A percentile compares a stretch with the other conserved stretches of the same genome.
Evolutionary conservation across 2,888 invertebrate genomes (phyloP).

Genomic region (Drosophila multiciliata): DNA sequence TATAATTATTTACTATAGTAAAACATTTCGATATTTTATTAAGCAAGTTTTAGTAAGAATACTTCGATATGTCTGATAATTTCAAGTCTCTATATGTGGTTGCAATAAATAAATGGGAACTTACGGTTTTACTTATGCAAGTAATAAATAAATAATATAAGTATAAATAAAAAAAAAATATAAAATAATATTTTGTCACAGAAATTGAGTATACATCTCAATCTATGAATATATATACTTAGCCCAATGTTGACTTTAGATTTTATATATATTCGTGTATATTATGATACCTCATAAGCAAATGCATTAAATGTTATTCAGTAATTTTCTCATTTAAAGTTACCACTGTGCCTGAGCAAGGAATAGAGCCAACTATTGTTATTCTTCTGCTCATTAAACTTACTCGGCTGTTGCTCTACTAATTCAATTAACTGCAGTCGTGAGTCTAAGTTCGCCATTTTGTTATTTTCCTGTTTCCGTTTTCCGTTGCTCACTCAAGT

Average conservation of each 20-base stretch:
- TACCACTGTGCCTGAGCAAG: neutral
- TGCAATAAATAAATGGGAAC: neutral
- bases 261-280: neutral
- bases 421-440: constrained; percentile 66
- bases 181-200: neutral
- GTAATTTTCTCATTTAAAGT: neutral
- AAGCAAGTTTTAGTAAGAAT: neutral
- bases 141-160: too few species aligned
- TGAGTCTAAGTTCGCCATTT: constrained; percentile 34
- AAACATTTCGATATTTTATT: neutral
- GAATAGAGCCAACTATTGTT: neutral
- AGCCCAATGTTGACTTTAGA: neutral
- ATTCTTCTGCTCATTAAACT: constrained; percentile 2
- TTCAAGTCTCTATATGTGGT: neutral
- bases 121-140: neutral
- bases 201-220: neutral
- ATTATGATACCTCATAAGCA: neutral
- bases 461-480: constrained; percentile 32
- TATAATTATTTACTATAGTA: neutral
- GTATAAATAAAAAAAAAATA: too few species aligned
- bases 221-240: neutral
- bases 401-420: constrained; percentile 13
- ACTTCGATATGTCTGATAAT: neutral
- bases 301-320: neutral
- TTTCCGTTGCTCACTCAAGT: constrained; percentile 34